A percentile compares a stretch with the other conserved stretches of the same genome.
Evolutionary conservation across 2,797 vertebrate species (phyloP).

Genomic region (Mormyrus hasselquistii): DNA sequence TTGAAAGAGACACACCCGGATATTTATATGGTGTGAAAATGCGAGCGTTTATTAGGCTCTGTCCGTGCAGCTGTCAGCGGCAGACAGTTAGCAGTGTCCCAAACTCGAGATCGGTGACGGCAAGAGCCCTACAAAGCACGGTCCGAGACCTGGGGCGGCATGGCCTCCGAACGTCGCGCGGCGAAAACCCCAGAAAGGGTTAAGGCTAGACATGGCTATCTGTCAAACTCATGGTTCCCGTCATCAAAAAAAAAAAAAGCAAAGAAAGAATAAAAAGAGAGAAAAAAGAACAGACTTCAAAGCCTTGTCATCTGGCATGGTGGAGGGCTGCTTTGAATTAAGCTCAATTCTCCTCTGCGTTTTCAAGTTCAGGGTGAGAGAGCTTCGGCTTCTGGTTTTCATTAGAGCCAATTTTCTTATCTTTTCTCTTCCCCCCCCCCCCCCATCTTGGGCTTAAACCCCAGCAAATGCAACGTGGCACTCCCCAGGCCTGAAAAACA

Average conservation of each 20-base stretch:
- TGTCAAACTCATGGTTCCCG: conserved; percentile 63
- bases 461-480: conserved; percentile 81
- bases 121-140: conserved; percentile 8
- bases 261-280: conserved; percentile 27
- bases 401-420: conserved; percentile 93
- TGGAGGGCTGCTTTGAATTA: conserved; percentile 88
- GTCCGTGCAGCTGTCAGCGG: conserved; percentile 23
- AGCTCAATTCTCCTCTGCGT: conserved; percentile 71
- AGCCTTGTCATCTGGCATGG: conserved; percentile 73
- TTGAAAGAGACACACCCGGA: conserved; percentile 26
- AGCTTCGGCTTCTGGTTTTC: conserved; percentile 80
- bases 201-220: conserved; percentile 50
- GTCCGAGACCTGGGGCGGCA: conserved; percentile 23
- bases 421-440: conserved; percentile 68
- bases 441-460: conserved; percentile 71
- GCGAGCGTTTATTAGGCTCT: conserved; percentile 39
- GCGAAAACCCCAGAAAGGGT: conserved; percentile 48
- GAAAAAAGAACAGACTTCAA: conserved; percentile 69
- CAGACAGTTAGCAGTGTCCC: conserved; percentile 27
- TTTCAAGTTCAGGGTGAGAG: conserved; percentile 80
- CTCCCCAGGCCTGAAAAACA: conserved; percentile 62
- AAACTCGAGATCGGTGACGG: conserved; percentile 20
- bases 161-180: not conserved
- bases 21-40: conserved; percentile 29
- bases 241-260: conserved; percentile 35